Evolutionary conservation across 2,888 invertebrate genomes (phyloP), one percentile per base, ranked within the genome.

Genomic region (Onchidella celtica): DNA sequence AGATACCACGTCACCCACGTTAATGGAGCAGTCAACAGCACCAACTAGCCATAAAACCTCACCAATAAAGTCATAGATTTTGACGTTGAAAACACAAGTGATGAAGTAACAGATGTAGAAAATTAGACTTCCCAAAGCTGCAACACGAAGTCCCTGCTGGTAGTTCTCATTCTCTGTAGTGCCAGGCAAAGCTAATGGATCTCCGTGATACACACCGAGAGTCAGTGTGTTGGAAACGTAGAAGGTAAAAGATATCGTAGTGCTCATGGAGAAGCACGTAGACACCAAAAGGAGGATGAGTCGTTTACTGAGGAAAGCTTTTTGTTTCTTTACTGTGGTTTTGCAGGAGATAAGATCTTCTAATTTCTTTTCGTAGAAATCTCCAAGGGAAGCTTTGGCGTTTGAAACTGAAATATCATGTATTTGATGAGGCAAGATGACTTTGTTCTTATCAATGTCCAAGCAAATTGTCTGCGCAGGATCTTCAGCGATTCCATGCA

Each of bases 151-250:
- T 3, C 80, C 80, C 14, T 38, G n/a, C 40, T 66, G 40, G 47
- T 80, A 80, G 9, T 14, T 55, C 0, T 36, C 0, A 9, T 68
- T 63, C 14, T 32, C 80, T 6, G n/a, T 29, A 4, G 80, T 68
- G 1, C 80, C 80, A 21, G 32, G 65, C 1, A 29, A n/a, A 4
- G 79, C 72, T 29, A 57, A 55, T 0, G 79, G 79, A 21, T 79
- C 65, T 3, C 72, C 79, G 0, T 65, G 34, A 34, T 73, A 73
- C 2, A 79, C 68, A 3, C 79, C 73, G 29, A 79, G n/a, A 9
- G 72, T 79, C n/a, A 79, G 36, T 4, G 65, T 55, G 36, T 79
- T 79, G 47, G 72, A 27, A 14, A 29, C 34, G 57, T 73, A 79
- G 24, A 73, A 21, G 47, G 47, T 65, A 17, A 79, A 65, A 0